Percentiles rank a stretch among this genome's conserved stretches.
Evolutionary conservation across 2,888 invertebrate species (phyloP).

Genomic region (Timandra comae): DNA sequence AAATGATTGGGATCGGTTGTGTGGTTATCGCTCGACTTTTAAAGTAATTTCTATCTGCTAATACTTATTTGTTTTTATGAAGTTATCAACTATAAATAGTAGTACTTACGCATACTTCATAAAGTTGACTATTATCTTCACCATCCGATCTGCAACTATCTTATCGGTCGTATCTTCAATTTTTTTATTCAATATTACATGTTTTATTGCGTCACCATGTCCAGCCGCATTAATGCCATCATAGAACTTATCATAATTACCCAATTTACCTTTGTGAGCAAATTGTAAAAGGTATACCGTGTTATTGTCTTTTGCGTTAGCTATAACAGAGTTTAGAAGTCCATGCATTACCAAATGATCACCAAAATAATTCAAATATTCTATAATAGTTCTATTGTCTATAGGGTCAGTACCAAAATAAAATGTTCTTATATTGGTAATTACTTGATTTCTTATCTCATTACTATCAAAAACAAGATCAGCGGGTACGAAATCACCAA

Average conservation of each 20-base stretch:
- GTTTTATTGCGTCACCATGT: slow-evolving; percentile 30
- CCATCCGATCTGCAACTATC: slow-evolving; percentile 22
- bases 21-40: too few species aligned
- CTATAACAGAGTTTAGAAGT: slow-evolving; percentile 24
- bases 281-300: slow-evolving; percentile 34
- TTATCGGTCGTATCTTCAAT: slow-evolving; percentile 16
- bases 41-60: too few species aligned
- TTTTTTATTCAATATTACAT: slow-evolving; percentile 23
- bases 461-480: slow-evolving; percentile 29
- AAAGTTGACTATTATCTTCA: slow-evolving; percentile 28
- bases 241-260: slow-evolving; percentile 21
- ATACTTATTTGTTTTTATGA: too few species aligned
- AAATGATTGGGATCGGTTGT: too few species aligned
- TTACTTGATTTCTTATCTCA: slow-evolving; percentile 17
- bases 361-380: slow-evolving; percentile 32
- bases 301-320: slow-evolving; percentile 20
- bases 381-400: slow-evolving; percentile 16
- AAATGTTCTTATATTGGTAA: slow-evolving; percentile 23
- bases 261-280: slow-evolving; percentile 29
- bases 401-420: slow-evolving; percentile 30
- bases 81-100: too few species aligned
- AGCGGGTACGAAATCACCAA: slow-evolving; percentile 30
- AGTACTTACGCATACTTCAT: slow-evolving; percentile 32
- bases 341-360: slow-evolving; percentile 26
- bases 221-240: slow-evolving; percentile 24